phyloP scores from a whole-genome alignment of 2,797 vertebrate species.

The Phoeniculus purpureus region DNA sequence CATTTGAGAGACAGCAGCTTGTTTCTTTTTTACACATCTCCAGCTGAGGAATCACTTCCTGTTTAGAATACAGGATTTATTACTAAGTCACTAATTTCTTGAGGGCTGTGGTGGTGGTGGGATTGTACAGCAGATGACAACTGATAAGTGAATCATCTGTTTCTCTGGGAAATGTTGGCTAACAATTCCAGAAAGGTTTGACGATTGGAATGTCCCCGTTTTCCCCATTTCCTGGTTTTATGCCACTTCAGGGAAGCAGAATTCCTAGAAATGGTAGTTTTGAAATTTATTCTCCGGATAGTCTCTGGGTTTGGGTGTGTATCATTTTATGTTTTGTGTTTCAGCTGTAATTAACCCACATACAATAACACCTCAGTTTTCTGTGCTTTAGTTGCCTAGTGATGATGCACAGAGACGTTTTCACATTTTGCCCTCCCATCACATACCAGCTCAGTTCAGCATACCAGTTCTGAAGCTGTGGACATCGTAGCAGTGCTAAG shows the following conservation, averaged over 20 bases:
- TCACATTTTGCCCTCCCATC: background rate
- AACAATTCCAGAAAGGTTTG: background rate
- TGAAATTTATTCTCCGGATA: background rate
- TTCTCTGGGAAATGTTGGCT: constrained; percentile 14
- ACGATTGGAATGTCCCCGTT: background rate
- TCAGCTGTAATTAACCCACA: background rate
- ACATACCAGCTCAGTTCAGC: background rate
- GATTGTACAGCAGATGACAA: background rate
- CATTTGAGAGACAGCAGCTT: background rate
- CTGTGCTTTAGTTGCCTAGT: background rate
- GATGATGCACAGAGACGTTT: background rate
- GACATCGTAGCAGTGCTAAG: background rate
- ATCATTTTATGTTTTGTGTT: background rate
- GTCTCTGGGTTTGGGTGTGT: too few species aligned
- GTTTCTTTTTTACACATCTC: background rate
- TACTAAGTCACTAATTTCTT: background rate
- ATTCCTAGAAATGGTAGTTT: background rate
- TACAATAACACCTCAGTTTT: background rate
- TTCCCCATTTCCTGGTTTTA: background rate
- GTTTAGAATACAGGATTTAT: constrained; percentile 38
- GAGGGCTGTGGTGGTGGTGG: background rate
- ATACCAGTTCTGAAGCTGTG: background rate
- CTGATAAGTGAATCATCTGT: background rate
- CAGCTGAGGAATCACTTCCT: constrained; percentile 17
- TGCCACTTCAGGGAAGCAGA: background rate